phyloP scores from a whole-genome alignment of 2,888 invertebrate genomes.

The Marronus borbonicus region DNA sequence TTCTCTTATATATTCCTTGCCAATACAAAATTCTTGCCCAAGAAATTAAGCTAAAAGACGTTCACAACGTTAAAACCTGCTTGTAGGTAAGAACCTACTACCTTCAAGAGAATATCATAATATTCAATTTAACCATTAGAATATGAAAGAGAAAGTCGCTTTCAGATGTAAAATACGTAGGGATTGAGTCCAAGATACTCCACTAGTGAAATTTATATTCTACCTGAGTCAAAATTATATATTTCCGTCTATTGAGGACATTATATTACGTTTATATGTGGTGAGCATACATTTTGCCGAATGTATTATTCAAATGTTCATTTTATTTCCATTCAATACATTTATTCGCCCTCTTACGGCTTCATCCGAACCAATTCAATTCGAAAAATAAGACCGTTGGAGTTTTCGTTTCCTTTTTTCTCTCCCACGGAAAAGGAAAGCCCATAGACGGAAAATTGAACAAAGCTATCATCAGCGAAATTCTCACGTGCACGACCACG shows the following conservation, averaged over 20 bases:
- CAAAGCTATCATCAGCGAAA: conserved; percentile 45
- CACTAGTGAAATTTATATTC: not conserved
- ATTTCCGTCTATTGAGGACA: conserved; percentile 1
- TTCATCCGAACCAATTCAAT: conserved; percentile 36
- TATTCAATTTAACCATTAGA: too few relatives aligned
- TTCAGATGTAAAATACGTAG: not conserved
- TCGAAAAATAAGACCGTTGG: conserved; percentile 33
- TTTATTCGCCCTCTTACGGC: conserved; percentile 41
- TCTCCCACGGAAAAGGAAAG: conserved; percentile 15
- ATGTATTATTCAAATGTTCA: conserved; percentile 42
- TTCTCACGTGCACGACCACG: conserved; percentile 33
- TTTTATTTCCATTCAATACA: conserved; percentile 42
- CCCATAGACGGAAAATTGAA: conserved; percentile 37
- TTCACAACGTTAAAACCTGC: too few relatives aligned
- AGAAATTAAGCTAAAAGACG: too few relatives aligned
- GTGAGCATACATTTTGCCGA: conserved; percentile 24
- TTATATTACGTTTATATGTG: conserved; percentile 20
- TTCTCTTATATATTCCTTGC: too few relatives aligned
- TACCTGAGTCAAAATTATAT: not conserved
- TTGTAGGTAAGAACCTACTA: too few relatives aligned
- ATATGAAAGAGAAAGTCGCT: too few relatives aligned
- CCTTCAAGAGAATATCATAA: too few relatives aligned
- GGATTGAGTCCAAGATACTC: not conserved
- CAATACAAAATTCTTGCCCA: too few relatives aligned
- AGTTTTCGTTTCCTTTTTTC: conserved; percentile 27